Conservation (phyloP, 2,888 invertebrate species). For the Serripes groenlandicus region DNA sequence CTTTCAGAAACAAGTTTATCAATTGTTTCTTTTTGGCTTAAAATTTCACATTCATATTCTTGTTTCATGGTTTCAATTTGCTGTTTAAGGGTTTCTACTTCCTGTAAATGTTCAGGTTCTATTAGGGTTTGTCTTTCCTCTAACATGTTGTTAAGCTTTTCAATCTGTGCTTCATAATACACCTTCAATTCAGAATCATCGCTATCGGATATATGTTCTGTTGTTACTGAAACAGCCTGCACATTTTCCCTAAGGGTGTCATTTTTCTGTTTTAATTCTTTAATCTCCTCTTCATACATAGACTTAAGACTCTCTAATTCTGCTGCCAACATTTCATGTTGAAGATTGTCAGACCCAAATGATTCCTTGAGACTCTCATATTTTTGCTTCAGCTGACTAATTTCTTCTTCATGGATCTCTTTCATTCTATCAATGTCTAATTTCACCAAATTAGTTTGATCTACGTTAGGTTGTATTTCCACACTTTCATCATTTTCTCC, state of each 20-base stretch:
- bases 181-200: neutral
- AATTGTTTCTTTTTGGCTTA: neutral
- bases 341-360: neutral
- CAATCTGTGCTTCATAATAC: neutral
- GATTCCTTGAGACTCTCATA: neutral
- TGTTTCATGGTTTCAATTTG: neutral
- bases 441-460: neutral
- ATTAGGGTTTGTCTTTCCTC: neutral
- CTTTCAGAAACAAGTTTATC: too few relatives aligned
- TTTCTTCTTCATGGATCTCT: slow-evolving; percentile 2
- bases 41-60: neutral
- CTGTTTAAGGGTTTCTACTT: neutral
- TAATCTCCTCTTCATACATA: slow-evolving; percentile 27
- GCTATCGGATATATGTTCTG: too few relatives aligned
- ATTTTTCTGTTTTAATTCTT: slow-evolving; percentile 15
- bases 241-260: neutral
- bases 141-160: neutral
- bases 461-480: too few relatives aligned
- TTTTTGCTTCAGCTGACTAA: slow-evolving; percentile 9
- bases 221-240: too few relatives aligned
- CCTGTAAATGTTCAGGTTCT: neutral
- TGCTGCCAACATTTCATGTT: slow-evolving; percentile 41
- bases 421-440: neutral
- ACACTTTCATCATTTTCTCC: too few relatives aligned
- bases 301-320: slow-evolving; percentile 28